Conservation (phyloP, 2,888 invertebrate genomes). For the Aricia artaxerxes region DNA sequence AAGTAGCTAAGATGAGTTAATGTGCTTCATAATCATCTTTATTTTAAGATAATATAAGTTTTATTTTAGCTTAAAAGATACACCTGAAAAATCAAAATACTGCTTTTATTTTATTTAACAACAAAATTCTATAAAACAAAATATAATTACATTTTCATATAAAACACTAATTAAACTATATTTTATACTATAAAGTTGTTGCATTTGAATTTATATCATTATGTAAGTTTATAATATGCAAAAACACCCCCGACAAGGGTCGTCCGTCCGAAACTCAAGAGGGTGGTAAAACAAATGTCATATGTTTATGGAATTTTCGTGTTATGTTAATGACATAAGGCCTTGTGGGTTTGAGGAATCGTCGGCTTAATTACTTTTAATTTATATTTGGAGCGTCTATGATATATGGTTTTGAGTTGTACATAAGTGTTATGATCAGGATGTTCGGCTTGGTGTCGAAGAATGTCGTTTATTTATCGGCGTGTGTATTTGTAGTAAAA, state of each 20-base stretch:
- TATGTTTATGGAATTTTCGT: constrained; percentile 76
- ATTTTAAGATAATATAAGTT: background rate
- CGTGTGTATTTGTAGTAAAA: too few relatives aligned
- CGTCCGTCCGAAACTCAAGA: constrained; percentile 56
- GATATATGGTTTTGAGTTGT: background rate
- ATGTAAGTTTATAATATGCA: constrained; percentile 50
- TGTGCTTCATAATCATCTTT: background rate
- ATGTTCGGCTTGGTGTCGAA: background rate
- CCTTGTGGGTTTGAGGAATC: constrained; percentile 44
- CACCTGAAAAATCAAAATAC: background rate
- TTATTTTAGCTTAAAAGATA: background rate
- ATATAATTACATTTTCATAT: background rate
- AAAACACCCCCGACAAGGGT: constrained; percentile 56
- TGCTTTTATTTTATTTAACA: background rate
- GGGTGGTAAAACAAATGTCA: constrained; percentile 74
- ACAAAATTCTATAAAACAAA: background rate
- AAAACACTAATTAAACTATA: background rate
- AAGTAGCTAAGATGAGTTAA: background rate
- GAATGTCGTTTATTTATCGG: too few relatives aligned
- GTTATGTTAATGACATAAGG: constrained; percentile 71
- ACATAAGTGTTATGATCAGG: background rate
- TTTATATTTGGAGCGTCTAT: constrained; percentile 6
- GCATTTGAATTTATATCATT: constrained; percentile 35
- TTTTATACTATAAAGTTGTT: constrained; percentile 26
- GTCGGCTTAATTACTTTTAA: constrained; percentile 30